Percentiles rank a stretch among this genome's conserved stretches.
phyloP scores from a whole-genome alignment of 2,888 invertebrate genomes.

The Apamea sordens region DNA sequence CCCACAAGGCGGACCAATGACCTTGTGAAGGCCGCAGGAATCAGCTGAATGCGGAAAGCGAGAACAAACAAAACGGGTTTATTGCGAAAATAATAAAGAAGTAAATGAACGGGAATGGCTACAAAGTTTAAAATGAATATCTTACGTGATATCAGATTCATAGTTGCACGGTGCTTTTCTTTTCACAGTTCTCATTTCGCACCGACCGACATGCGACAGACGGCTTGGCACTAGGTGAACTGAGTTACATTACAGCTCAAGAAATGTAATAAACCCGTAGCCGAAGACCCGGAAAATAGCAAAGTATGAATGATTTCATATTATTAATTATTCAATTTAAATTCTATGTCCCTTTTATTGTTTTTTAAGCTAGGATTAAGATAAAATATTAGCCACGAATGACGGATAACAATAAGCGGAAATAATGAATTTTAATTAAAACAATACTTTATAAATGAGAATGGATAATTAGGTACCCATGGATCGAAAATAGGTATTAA shows the following conservation, averaged over 20 bases:
- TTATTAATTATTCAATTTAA: constrained; percentile 17
- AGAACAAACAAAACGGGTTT: no score
- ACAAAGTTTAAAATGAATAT: neutral
- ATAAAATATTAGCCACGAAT: neutral
- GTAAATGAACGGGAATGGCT: neutral
- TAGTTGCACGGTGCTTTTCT: neutral
- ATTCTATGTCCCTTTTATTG: constrained; percentile 13
- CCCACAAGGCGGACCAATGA: no score
- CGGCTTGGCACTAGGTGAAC: neutral
- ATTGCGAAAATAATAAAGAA: neutral
- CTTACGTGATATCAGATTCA: constrained; percentile 20
- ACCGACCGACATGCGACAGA: neutral
- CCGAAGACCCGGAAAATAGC: neutral
- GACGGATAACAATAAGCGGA: neutral
- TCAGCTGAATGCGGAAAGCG: no score
- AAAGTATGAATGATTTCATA: neutral
- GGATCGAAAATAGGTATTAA: neutral
- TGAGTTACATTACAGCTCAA: neutral
- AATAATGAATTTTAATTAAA: neutral
- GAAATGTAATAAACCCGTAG: neutral
- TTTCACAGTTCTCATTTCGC: neutral
- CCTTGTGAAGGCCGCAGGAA: no score
- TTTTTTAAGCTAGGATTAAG: constrained; percentile 6
- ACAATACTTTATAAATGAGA: neutral
- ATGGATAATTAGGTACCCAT: neutral